Evolutionary conservation across 2,888 invertebrate genomes (phyloP), one percentile per base, ranked within the genome.

Genomic region (Stenotaenia linearis): DNA sequence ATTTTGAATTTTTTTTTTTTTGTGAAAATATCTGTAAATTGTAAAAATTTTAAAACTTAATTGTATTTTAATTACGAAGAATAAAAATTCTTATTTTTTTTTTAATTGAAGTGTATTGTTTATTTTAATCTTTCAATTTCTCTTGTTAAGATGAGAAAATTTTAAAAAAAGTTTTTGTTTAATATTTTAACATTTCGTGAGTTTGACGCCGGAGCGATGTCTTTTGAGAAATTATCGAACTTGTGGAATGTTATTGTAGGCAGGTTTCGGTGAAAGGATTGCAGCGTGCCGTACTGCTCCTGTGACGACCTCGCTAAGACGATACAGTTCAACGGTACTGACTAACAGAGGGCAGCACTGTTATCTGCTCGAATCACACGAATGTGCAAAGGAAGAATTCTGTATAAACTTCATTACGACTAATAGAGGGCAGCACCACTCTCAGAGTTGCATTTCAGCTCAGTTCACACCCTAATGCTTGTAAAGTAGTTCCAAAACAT

Each of bases 391-490:
- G 37, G 75, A 75, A 37, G 37, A 32, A 35, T 35, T 75, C 37
- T 32, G 75, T 75, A 32, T 75, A 75, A 75, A 75, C 75, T 75
- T 75, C 75, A 75, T 75, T 75, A 75, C 75, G 75, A 75, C 75
- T 75, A 75, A 75, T 75, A 75, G 75, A 75, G 75, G 75, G 75
- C 75, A 75, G 35, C 75, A 75, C 75, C 37, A 37, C 75, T 75
- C 75, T 37, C 32, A 32, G 32, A 32, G 75, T 37, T 75, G 75
- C 75, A 69, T 28, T 69, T 69, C 25, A 69, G 69, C n/a, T 69
- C 69, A 69, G 69, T 69, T 69, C 69, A 69, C 69, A 69, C 69
- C 69, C 69, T 69, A 28, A 69, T 69, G 69, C 69, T 69, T 69
- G 69, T 23, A 69, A 69, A 69, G 69, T 69, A 69, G 69, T 69